Percentiles rank a stretch among this genome's conserved stretches.
These are phyloP conservation scores for Drosophila oshimai DNA, from an alignment of 1,140 invertebrate genomes.

Conservation along the genomic window DNA sequence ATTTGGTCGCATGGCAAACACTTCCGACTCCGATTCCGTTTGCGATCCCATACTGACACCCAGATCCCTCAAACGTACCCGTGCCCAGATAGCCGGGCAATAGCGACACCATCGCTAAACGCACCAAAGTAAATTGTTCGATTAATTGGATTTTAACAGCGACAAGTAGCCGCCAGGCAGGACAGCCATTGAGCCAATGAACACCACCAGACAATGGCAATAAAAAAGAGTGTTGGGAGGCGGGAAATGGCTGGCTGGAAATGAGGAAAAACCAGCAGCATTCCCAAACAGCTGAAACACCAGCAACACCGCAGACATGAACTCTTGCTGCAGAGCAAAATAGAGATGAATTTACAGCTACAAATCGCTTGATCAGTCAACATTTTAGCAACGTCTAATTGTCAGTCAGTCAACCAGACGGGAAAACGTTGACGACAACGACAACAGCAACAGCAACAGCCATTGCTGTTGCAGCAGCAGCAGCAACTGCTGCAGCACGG, in stretches of 20 bases:
- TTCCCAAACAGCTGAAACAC: slow-evolving; percentile 38
- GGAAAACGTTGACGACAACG: slow-evolving; percentile 14
- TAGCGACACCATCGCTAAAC: slow-evolving; percentile 73
- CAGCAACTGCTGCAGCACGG: background rate
- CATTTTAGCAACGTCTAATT: slow-evolving; percentile 81
- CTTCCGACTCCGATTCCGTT: too few relatives aligned
- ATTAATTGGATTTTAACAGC: slow-evolving; percentile 82
- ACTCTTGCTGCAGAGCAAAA: slow-evolving; percentile 67
- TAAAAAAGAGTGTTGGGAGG: slow-evolving; percentile 19
- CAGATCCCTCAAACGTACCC: background rate
- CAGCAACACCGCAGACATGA: too few relatives aligned
- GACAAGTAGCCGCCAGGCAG: slow-evolving; percentile 75
- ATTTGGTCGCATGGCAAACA: too few relatives aligned
- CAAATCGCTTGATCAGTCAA: slow-evolving; percentile 82
- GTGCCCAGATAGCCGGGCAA: slow-evolving; percentile 16
- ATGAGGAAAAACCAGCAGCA: slow-evolving; percentile 23
- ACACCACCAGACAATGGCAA: slow-evolving; percentile 35
- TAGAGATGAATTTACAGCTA: slow-evolving; percentile 82
- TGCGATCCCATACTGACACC: background rate
- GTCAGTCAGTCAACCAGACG: slow-evolving; percentile 71
- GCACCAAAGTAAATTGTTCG: slow-evolving; percentile 82
- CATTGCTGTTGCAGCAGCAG: background rate
- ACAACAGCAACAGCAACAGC: slow-evolving; percentile 11
- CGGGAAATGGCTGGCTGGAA: background rate
- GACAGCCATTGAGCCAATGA: slow-evolving; percentile 27